Conservation (phyloP, 2,113 vertebrate species). For the Heterocephalus glaber region DNA sequence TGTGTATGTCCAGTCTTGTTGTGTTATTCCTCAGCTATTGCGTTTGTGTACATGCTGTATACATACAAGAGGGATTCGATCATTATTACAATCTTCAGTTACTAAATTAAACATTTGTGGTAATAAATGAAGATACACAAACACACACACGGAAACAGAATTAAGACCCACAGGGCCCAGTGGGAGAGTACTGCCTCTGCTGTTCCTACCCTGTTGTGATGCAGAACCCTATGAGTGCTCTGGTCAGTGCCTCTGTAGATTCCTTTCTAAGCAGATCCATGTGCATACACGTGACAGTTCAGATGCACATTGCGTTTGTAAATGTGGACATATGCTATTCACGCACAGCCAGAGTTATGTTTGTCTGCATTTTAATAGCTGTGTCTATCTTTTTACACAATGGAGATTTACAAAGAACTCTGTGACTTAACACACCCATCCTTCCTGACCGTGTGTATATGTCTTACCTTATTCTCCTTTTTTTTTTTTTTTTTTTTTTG, state of each 20-base stretch:
- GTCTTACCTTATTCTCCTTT: too few species aligned
- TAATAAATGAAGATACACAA: neutral
- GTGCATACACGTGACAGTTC: neutral
- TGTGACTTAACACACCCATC: neutral
- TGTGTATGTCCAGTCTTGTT: neutral
- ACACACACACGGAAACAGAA: neutral
- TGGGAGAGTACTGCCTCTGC: neutral
- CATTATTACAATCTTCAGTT: neutral
- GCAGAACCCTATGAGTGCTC: accelerated
- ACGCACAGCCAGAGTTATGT: neutral
- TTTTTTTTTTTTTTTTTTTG: too few species aligned
- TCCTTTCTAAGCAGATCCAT: neutral
- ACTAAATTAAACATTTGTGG: neutral
- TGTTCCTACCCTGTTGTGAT: neutral
- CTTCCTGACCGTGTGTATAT: neutral
- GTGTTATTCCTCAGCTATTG: neutral
- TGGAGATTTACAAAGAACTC: neutral
- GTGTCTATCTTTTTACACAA: neutral
- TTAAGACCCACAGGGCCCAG: neutral
- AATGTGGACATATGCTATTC: neutral
- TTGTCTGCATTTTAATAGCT: neutral
- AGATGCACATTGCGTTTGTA: neutral
- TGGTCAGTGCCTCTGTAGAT: neutral
- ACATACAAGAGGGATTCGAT: neutral
- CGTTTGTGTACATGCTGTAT: neutral